Conservation (phyloP, 2,797 vertebrate species). For the Hoplostethus mediterraneus region DNA sequence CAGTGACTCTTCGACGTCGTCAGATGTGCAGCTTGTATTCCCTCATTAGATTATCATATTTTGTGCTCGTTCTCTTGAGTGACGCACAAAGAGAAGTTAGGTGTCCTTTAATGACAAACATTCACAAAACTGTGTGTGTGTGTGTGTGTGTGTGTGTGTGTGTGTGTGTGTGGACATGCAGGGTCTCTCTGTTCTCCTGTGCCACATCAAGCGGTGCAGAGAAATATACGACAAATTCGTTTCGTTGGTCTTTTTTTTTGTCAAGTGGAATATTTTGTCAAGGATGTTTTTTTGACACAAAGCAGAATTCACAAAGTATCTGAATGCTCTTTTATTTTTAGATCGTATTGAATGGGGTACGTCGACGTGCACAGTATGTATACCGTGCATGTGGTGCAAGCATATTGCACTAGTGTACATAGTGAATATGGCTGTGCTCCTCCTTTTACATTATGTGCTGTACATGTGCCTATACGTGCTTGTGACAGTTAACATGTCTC, state of each 20-base stretch:
- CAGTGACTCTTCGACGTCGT: conserved; percentile 83
- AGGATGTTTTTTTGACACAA: no score
- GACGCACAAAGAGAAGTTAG: conserved; percentile 74
- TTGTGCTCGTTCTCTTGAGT: conserved; percentile 71
- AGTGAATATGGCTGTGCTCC: conserved; percentile 24
- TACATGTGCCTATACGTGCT: conserved; percentile 52
- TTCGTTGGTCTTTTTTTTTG: no score
- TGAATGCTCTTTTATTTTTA: no score
- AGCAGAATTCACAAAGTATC: no score
- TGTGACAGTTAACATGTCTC: conserved; percentile 61
- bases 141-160: conserved; percentile 11
- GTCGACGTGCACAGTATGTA: not conserved
- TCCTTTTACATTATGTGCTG: conserved; percentile 26
- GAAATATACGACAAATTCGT: no score
- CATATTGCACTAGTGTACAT: not conserved
- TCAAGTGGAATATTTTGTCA: no score
- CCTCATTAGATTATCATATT: conserved; percentile 86
- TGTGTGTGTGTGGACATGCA: conserved; percentile 5
- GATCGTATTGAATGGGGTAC: no score
- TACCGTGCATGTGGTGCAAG: not conserved
- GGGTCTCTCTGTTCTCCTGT: no score
- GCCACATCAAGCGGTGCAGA: no score
- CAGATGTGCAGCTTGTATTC: conserved; percentile 83
- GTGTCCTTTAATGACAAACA: conserved; percentile 36
- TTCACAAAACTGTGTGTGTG: conserved; percentile 14